Conservation (phyloP, 2,797 vertebrate genomes). For the Calcarius lapponicus region DNA sequence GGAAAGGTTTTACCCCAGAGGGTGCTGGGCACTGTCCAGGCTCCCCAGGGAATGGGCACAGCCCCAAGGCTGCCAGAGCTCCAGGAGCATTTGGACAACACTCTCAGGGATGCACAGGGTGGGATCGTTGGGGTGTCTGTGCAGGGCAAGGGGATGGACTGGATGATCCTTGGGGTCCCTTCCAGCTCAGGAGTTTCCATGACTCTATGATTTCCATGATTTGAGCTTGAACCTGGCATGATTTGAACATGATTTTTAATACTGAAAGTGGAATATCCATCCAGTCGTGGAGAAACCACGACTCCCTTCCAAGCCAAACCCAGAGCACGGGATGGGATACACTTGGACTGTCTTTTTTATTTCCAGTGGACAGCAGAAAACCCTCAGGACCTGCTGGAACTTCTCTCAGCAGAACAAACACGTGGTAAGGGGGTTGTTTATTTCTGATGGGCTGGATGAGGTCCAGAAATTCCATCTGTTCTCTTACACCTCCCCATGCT, state of each 20-base stretch:
- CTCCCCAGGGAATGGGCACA: not conserved
- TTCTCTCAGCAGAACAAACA: not conserved
- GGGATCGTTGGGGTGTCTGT: not conserved
- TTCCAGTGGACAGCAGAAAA: not conserved
- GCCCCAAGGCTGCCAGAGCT: not conserved
- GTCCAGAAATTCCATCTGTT: conserved; percentile 7
- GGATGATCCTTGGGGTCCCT: not conserved
- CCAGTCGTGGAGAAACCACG: not conserved
- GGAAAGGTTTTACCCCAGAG: not conserved
- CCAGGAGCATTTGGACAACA: accelerated
- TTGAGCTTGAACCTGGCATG: not conserved
- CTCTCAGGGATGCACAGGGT: not conserved
- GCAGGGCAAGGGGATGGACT: not conserved
- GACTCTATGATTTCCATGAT: not conserved
- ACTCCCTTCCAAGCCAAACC: not conserved
- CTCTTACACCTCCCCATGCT: not conserved
- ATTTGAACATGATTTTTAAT: not conserved
- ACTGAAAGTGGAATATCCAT: not conserved
- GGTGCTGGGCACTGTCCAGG: not conserved
- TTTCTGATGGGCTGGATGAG: not conserved
- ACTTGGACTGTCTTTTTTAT: not conserved
- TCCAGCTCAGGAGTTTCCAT: not conserved
- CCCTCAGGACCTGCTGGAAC: not conserved
- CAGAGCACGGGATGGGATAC: not conserved
- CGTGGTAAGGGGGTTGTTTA: not conserved